These are phyloP conservation scores for Carettochelys insculpta DNA, from an alignment of 2,113 vertebrate genomes.

Conservation along the genomic window DNA sequence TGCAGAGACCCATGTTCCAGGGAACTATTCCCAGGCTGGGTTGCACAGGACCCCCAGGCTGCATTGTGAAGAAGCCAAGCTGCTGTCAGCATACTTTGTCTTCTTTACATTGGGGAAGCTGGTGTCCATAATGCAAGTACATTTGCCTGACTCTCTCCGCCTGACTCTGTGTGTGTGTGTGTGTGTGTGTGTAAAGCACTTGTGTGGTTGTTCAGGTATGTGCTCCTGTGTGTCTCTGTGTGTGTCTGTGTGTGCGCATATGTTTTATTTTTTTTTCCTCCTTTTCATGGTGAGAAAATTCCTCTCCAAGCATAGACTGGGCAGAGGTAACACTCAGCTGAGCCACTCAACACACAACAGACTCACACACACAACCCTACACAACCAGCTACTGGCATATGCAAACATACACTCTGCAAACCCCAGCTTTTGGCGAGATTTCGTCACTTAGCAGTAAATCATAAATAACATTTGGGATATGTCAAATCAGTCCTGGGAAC, in stretches of 20 bases:
- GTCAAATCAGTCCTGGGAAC: neutral
- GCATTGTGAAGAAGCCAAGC: neutral
- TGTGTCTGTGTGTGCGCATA: fast-evolving
- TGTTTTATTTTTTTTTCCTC: neutral
- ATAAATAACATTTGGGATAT: fast-evolving
- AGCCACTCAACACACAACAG: neutral
- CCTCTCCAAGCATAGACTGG: neutral
- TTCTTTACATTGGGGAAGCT: neutral
- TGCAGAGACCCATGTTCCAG: fast-evolving
- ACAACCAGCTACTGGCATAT: fast-evolving
- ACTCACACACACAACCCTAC: neutral
- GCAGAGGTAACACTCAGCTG: neutral
- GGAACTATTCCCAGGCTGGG: fast-evolving
- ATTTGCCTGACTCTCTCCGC: fast-evolving
- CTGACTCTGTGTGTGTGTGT: fast-evolving
- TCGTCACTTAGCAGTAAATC: fast-evolving
- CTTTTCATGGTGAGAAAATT: neutral
- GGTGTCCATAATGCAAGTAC: neutral
- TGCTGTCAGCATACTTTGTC: fast-evolving
- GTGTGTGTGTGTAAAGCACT: fast-evolving
- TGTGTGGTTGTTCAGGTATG: neutral
- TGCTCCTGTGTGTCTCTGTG: fast-evolving
- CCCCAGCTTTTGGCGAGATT: neutral
- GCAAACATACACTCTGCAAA: neutral
- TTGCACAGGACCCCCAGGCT: neutral